These are phyloP conservation scores for Thera britannica DNA, from an alignment of 2,888 invertebrate genomes.

Conservation along the genomic window DNA sequence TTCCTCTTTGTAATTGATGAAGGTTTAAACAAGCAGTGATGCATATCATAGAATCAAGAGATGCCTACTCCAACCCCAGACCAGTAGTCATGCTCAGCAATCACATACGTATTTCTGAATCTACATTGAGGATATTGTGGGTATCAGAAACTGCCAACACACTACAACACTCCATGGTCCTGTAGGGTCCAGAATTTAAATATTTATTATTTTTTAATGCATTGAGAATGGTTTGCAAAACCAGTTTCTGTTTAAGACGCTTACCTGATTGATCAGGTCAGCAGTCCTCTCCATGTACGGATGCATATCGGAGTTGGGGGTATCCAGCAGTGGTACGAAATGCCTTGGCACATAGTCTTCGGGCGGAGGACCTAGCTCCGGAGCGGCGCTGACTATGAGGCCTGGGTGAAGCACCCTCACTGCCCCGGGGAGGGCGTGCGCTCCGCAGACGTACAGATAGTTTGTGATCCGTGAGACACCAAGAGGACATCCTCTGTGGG, in stretches of 20 bases:
- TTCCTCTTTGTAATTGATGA: too few relatives aligned
- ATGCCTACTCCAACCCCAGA: too few relatives aligned
- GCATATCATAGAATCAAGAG: too few relatives aligned
- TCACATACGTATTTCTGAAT: neutral
- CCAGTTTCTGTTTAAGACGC: constrained; percentile 15
- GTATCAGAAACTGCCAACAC: too few relatives aligned
- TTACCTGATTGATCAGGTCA: constrained; percentile 90
- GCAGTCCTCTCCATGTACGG: constrained; percentile 91
- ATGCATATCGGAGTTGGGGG: constrained; percentile 88
- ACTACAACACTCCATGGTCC: too few relatives aligned
- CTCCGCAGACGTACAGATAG: constrained; percentile 91
- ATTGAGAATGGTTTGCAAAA: neutral
- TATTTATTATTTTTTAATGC: too few relatives aligned
- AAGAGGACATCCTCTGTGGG: constrained; percentile 77
- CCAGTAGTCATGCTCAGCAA: too few relatives aligned
- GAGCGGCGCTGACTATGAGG: constrained; percentile 92
- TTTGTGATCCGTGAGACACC: constrained; percentile 90
- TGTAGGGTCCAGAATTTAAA: too few relatives aligned
- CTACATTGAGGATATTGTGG: neutral
- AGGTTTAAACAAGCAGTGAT: too few relatives aligned
- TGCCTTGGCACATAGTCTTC: constrained; percentile 86
- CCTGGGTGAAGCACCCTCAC: constrained; percentile 89
- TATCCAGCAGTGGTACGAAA: constrained; percentile 90
- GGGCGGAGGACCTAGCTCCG: constrained; percentile 90
- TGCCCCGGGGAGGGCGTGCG: constrained; percentile 88